Evolutionary conservation across 2,888 invertebrate genomes (phyloP), one percentile per base, ranked within the genome.

Genomic region (Drepanosiphum platanoidis): DNA sequence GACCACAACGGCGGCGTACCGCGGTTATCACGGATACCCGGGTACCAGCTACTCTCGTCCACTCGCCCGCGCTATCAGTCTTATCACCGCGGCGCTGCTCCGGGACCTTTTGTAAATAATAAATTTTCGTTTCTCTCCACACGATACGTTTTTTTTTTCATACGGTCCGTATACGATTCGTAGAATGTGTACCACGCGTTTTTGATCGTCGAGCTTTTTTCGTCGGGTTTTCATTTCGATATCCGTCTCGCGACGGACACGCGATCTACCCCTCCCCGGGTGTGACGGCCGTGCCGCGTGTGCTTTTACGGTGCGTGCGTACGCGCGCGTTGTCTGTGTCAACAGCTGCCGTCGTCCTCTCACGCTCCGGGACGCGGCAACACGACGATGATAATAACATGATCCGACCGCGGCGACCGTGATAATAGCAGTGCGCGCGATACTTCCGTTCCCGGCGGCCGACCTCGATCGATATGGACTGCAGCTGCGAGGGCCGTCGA

Each of bases 391-490:
- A 61, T n/a, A 9, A 27, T n/a, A 39, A n/a, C 39, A 39, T 39
- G 39, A n/a, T 27, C 39, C 71, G 27, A 39, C 71, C 15, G 27
- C 71, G 71, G n/a, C 39, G 27, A n/a, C 39, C 36, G 52, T 52
- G 52, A 52, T 52, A 52, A 52, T 22, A 52, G 46, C 46, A 5
- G 46, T 46, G 46, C 46, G 46, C 27, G 70, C 39, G 39, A 39
- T 71, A 71, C 71, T 39, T 52, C 52, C 27, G 39, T 39, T 30
- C 36, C 22, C 30, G 30, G 15, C 27, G 7, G 30, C 39, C 61
- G 77, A 64, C 61, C 42, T 30, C 78, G 66, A 66, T 42, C 64
- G 64, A 42, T 78, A 66, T 46, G 42, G 15, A 22, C 30, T 42
- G 39, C 77, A 64, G 52, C 30, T 42, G 39, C 77, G 39, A 27